These are phyloP conservation scores for Proterorhinus semilunaris DNA, from an alignment of 2,113 vertebrate genomes.

Conservation along the genomic window DNA sequence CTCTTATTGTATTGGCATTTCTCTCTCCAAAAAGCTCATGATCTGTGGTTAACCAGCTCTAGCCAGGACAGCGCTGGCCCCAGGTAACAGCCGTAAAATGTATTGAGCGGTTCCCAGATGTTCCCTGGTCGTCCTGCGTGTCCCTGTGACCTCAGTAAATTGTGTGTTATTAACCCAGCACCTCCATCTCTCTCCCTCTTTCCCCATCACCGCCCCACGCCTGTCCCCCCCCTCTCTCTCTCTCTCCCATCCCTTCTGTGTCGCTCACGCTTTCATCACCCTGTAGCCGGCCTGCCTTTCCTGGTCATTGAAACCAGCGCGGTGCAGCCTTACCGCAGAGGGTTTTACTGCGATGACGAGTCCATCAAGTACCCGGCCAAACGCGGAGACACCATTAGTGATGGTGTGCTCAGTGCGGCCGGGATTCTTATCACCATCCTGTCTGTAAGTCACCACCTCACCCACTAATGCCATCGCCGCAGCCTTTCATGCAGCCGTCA, in stretches of 20 bases:
- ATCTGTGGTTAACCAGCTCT: background rate
- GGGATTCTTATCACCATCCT: constrained; percentile 94
- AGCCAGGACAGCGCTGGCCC: constrained; percentile 12
- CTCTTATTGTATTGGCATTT: background rate
- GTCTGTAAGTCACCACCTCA: constrained; percentile 81
- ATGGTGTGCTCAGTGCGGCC: constrained; percentile 88
- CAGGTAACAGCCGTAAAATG: constrained; percentile 37
- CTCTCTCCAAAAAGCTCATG: background rate
- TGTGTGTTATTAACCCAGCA: constrained; percentile 55
- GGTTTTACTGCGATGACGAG: constrained; percentile 93
- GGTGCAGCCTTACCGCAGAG: constrained; percentile 86
- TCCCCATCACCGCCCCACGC: background rate
- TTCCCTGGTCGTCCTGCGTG: constrained; percentile 45
- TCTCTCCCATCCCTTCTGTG: constrained; percentile 11
- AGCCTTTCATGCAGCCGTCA: constrained; percentile 62
- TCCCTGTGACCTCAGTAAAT: constrained; percentile 49
- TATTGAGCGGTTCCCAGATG: constrained; percentile 48
- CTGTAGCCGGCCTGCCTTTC: constrained; percentile 90
- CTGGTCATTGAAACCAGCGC: constrained; percentile 94
- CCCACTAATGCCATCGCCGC: constrained; percentile 58
- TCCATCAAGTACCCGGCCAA: constrained; percentile 94
- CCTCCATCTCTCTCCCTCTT: constrained; percentile 50
- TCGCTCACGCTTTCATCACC: constrained; percentile 48
- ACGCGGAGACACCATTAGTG: constrained; percentile 89
- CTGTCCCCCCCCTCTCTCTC: background rate